Evolutionary conservation across 2,113 vertebrate species (phyloP).

Genomic region (Cariama cristata): DNA sequence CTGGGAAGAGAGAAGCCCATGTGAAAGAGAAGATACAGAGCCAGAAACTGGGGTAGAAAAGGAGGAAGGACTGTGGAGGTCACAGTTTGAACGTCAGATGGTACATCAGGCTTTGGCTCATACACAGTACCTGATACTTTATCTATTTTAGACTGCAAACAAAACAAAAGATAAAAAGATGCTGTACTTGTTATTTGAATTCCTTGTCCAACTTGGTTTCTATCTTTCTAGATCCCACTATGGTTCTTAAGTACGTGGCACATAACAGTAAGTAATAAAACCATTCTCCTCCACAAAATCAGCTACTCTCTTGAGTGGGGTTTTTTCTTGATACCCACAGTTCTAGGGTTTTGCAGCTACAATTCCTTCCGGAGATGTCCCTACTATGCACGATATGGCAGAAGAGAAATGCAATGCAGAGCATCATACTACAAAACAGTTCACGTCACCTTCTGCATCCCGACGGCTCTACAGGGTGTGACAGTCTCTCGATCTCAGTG

Average conservation of each 20-base stretch:
- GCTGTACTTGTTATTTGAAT: not conserved
- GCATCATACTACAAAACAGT: not conserved
- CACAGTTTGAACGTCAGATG: not conserved
- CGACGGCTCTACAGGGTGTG: not conserved
- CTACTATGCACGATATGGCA: not conserved
- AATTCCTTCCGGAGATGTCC: not conserved
- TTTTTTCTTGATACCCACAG: not conserved
- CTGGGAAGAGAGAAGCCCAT: not conserved
- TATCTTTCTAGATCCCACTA: not conserved
- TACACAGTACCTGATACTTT: not conserved
- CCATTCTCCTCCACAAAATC: not conserved
- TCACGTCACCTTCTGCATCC: not conserved
- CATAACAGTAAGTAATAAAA: not conserved
- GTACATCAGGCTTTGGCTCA: not conserved
- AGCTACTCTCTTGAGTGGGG: not conserved
- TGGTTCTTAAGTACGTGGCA: not conserved
- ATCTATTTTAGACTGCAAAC: not conserved
- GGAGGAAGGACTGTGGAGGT: not conserved
- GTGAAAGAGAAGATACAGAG: not conserved
- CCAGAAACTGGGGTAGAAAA: not conserved
- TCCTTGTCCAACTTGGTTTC: not conserved
- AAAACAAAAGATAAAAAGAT: conserved; percentile 3
- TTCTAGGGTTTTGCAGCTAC: not conserved
- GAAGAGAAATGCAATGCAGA: not conserved
- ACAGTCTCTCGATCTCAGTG: not conserved